A percentile compares a stretch with the other conserved stretches of the same genome.
Evolutionary conservation across 2,797 vertebrate genomes (phyloP).

Genomic region (Tenualosa thibaudeaui): DNA sequence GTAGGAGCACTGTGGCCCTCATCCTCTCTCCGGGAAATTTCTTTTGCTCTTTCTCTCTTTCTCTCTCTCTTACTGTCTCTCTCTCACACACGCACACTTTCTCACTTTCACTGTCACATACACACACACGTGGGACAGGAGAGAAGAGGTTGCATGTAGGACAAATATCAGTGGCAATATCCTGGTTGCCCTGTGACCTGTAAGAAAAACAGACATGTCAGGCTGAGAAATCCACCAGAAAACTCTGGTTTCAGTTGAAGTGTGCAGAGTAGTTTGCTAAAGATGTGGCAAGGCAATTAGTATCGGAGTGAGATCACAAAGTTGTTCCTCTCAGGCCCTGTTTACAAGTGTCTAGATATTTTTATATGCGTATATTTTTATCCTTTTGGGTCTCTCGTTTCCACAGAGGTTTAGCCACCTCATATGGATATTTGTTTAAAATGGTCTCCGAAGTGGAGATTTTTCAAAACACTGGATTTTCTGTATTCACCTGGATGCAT

Average conservation of each 20-base stretch:
- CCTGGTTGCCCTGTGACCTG: constrained; percentile 2
- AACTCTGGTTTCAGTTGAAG: too few relatives aligned
- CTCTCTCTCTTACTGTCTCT: neutral
- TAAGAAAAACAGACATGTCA: constrained; percentile 11
- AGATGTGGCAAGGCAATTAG: neutral
- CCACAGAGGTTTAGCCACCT: too few relatives aligned
- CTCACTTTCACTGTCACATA: neutral
- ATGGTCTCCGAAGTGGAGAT: too few relatives aligned
- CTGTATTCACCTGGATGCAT: too few relatives aligned
- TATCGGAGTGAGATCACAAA: neutral
- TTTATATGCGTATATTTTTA: too few relatives aligned
- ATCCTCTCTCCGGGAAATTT: constrained; percentile 52
- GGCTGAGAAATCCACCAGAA: neutral
- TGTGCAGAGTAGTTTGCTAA: neutral
- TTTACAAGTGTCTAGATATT: too few relatives aligned
- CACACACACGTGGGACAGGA: neutral
- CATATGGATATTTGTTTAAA: too few relatives aligned
- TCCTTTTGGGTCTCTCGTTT: too few relatives aligned
- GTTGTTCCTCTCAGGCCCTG: neutral
- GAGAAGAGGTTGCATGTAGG: neutral
- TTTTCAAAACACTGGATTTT: too few relatives aligned
- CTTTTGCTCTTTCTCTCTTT: neutral
- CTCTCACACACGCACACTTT: neutral
- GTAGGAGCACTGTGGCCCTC: constrained; percentile 60
- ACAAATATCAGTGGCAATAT: neutral